Base-by-base conservation (phyloP, 2,113 vertebrate genomes). In the Gnathochromis pfefferi region DNA sequence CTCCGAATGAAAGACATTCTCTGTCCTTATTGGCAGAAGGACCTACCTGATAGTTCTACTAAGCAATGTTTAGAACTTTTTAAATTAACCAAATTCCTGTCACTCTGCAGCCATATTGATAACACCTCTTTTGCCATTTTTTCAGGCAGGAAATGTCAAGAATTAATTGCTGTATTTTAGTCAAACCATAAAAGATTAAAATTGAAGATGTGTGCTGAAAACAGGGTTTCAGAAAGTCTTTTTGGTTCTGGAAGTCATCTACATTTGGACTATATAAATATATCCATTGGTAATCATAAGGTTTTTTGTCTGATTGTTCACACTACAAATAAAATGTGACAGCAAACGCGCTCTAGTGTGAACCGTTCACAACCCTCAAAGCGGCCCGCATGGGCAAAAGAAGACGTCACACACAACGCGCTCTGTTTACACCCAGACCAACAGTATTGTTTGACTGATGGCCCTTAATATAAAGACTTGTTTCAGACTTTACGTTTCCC, bases 321-420 rank as follows among this genome's bases (percentile, higher is more conserved):
- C 49, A n/a, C 49, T 51, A 51, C 49, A 21, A 53, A 53, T 53
- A 6, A 53, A 53, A 0, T 53, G 51, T 53, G 51, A 53, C 51
- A 53, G 51, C 51, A 53, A 53, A 53, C 19, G 1, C 1, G 0
- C 19, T 53, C 19, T 11, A 11, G 9, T 21, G 51, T 53, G 51
- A 0, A 53, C 19, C 5, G 3, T 51, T 51, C 3, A 51, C 49
- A 0, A 0, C 49, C 5, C 51, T 53, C n/a, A 53, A 53, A 53
- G 51, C 2, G 1, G 19, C 0, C 5, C 5, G 1, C 2, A 53
- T 53, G 51, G 9, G 0, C 51, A 53, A 54, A 54, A 54, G 51
- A 54, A 54, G n/a, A 6, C 5, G 10, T 54, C n/a, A 54, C 51
- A 54, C 51, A 54, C n/a, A 54, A 12, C n/a, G 1, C 1, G n/a